Percentiles rank a stretch among this genome's conserved stretches.
Conservation (phyloP, 2,797 vertebrate genomes). For the Lacerta bilineata region DNA sequence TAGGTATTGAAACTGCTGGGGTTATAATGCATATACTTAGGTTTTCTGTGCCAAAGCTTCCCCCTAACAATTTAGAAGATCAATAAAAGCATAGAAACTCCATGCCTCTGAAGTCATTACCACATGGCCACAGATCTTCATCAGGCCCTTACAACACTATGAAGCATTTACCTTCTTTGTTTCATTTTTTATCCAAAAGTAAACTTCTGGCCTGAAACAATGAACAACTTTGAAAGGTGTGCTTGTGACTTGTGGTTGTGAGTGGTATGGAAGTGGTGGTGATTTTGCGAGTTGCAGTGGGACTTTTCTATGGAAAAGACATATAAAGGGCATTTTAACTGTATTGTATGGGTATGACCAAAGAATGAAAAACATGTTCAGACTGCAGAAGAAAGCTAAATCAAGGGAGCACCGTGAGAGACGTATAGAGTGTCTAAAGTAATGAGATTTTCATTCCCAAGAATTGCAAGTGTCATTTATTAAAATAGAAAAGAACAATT, state of each 20-base stretch:
- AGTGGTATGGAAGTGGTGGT: not conserved
- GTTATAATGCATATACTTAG: not conserved
- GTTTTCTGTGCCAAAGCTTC: not conserved
- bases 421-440: not conserved
- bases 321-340: not conserved
- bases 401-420: too few relatives aligned
- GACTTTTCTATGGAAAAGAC: not conserved
- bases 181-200: not conserved
- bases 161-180: not conserved
- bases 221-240: not conserved
- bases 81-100: not conserved
- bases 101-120: not conserved
- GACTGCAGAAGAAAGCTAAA: too few relatives aligned
- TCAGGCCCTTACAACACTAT: too few relatives aligned
- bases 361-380: too few relatives aligned
- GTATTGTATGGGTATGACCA: too few relatives aligned
- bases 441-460: not conserved
- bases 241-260: not conserved
- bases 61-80: not conserved
- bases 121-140: not conserved
- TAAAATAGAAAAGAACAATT: not conserved
- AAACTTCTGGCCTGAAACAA: not conserved
- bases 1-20: not conserved
- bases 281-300: not conserved
- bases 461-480: not conserved